phyloP scores from a whole-genome alignment of 2,113 vertebrate species.

The Anhinga rufa region DNA sequence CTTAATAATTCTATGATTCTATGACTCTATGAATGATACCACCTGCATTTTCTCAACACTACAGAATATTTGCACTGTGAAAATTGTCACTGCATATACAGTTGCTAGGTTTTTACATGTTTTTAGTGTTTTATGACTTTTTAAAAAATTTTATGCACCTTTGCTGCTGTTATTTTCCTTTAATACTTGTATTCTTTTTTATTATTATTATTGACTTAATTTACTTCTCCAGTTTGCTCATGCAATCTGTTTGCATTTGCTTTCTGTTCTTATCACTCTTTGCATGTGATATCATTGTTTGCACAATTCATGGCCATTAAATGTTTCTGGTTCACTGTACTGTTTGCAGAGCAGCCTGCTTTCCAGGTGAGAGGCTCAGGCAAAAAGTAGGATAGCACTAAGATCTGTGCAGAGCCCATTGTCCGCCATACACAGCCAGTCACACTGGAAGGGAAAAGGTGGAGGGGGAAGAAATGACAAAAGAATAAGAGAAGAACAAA shows the following conservation, averaged over 20 bases:
- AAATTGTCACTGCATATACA: neutral
- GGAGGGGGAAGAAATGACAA: neutral
- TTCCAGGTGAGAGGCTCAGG: neutral
- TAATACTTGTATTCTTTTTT: neutral
- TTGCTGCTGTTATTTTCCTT: neutral
- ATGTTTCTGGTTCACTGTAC: neutral
- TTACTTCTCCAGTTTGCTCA: neutral
- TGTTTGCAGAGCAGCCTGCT: neutral
- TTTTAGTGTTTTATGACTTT: neutral
- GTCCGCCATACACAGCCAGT: neutral
- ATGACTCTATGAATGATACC: neutral
- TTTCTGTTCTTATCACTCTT: neutral
- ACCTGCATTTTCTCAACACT: neutral
- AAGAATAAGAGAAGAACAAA: neutral
- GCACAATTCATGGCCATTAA: neutral
- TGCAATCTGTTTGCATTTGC: neutral
- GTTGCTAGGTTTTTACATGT: neutral
- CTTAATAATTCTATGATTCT: no score
- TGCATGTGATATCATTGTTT: neutral
- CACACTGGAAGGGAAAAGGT: neutral
- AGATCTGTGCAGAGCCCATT: neutral
- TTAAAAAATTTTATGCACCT: neutral
- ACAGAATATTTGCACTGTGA: neutral
- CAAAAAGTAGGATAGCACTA: neutral
- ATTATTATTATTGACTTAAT: neutral